These are phyloP conservation scores for Gasterosteus nipponicus DNA, from an alignment of 2,113 vertebrate species.

Conservation along the genomic window DNA sequence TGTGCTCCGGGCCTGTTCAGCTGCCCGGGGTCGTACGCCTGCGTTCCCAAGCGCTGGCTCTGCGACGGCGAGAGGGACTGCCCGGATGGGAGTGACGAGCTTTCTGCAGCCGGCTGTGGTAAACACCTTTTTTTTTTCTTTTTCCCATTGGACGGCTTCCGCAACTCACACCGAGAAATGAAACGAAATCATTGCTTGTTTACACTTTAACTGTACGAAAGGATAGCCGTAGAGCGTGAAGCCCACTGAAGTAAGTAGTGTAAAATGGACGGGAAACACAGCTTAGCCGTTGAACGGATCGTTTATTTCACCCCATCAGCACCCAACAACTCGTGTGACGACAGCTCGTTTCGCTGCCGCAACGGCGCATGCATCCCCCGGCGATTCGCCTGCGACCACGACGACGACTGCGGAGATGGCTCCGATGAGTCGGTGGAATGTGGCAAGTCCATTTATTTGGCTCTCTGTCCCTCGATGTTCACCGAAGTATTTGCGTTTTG, in stretches of 20 bases:
- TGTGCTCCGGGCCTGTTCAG: constrained; percentile 92
- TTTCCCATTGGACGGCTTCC: neutral
- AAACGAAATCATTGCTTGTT: neutral
- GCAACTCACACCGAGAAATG: neutral
- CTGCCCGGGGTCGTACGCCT: constrained; percentile 92
- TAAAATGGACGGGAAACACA: neutral
- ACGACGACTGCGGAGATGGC: constrained; percentile 95
- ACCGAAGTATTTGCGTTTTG: neutral
- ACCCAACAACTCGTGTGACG: constrained; percentile 96
- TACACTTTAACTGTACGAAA: neutral
- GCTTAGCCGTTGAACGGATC: neutral
- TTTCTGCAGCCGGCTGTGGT: constrained; percentile 95
- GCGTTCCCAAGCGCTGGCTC: constrained; percentile 94
- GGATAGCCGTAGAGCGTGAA: neutral
- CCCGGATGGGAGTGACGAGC: constrained; percentile 94
- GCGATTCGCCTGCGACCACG: constrained; percentile 94
- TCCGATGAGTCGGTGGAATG: constrained; percentile 95
- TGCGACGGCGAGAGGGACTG: constrained; percentile 97
- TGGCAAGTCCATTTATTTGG: constrained; percentile 82
- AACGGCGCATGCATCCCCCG: constrained; percentile 95
- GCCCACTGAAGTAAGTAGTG: neutral
- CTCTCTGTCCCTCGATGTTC: constrained; percentile 12
- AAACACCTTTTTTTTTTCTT: constrained; percentile 32
- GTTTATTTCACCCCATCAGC: constrained; percentile 77
- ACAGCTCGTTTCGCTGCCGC: constrained; percentile 91